Percentiles rank a stretch among this genome's conserved stretches.
phyloP scores from a whole-genome alignment of 2,888 invertebrate species.

The Melangyna quadrimaculata region DNA sequence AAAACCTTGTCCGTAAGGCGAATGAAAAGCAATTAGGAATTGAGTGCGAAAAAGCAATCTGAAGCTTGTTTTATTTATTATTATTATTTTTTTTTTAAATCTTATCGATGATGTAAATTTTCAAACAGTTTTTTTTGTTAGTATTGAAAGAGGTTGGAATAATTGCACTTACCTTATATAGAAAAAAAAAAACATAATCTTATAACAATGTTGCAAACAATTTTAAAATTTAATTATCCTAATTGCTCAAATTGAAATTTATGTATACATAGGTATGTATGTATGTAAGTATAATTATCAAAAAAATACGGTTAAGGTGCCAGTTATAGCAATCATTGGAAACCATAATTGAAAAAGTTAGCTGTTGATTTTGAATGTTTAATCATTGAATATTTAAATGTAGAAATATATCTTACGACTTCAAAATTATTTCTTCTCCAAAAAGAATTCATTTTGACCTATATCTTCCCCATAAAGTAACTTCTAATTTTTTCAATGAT shows the following conservation, averaged over 20 bases:
- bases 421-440: too few relatives aligned
- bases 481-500: too few relatives aligned
- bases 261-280: too few relatives aligned
- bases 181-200: background rate
- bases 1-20: background rate
- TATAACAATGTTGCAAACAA: background rate
- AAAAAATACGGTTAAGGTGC: too few relatives aligned
- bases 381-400: too few relatives aligned
- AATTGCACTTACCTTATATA: background rate
- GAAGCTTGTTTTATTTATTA: background rate
- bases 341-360: too few relatives aligned
- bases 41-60: slow-evolving; percentile 14
- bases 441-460: too few relatives aligned
- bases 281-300: too few relatives aligned
- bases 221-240: background rate
- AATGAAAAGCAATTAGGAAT: slow-evolving; percentile 13
- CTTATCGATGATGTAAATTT: slow-evolving; percentile 11
- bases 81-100: background rate
- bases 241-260: background rate
- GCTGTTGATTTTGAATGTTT: too few relatives aligned
- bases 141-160: background rate
- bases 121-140: background rate
- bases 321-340: too few relatives aligned
- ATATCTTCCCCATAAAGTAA: too few relatives aligned
- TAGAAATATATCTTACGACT: too few relatives aligned